Evolutionary conservation across 2,113 vertebrate genomes (phyloP), one percentile per base, ranked within the genome.

Genomic region (Lasiurus cinereus): DNA sequence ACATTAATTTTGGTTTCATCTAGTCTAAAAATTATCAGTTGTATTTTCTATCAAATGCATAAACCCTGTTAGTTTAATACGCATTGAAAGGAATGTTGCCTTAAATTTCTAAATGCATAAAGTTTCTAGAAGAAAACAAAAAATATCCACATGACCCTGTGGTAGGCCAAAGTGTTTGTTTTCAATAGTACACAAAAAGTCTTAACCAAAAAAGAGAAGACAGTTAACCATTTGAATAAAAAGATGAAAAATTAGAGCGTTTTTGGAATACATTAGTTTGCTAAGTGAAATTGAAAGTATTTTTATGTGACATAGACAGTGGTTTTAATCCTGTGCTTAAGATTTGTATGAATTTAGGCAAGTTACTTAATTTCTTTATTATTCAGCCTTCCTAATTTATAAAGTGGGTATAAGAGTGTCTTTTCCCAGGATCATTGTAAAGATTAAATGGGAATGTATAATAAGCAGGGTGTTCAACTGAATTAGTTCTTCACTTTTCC

Each of bases 231-330:
- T 56, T 56, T 56, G 54, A 56, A 56, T 56, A 56, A 56, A 54
- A 56, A 56, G 54, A 56, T 56, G 19, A 56, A 56, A 56, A 56
- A 56, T 52, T 12, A 43, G 8, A 43, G 5, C 87, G 6, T 69
- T 82, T 43, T 88, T 83, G 50, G 74, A 82, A 76, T 76, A 74
- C 21, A 14, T 39, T 95, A 82, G n/a, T 88, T 88, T 83, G 69
- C 12, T 52, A 54, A 62, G 33, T 89, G 88, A 52, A 74, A 73
- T 76, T 62, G 48, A 76, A 62, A 67, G 48, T 5, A 54, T 29
- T 52, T 83, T 27, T 56, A 31, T 82, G 50, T 33, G 54, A 14
- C 29, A 66, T 72, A 48, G 43, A 21, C 2, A 59, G 9, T 89
- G 46, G 24, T 78, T 79, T 84, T 93, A 85, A 79, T 56, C 36